Percentiles rank a stretch among this genome's conserved stretches.
phyloP scores from a whole-genome alignment of 2,113 vertebrate species.

The Mesoclemmys tuberculata region DNA sequence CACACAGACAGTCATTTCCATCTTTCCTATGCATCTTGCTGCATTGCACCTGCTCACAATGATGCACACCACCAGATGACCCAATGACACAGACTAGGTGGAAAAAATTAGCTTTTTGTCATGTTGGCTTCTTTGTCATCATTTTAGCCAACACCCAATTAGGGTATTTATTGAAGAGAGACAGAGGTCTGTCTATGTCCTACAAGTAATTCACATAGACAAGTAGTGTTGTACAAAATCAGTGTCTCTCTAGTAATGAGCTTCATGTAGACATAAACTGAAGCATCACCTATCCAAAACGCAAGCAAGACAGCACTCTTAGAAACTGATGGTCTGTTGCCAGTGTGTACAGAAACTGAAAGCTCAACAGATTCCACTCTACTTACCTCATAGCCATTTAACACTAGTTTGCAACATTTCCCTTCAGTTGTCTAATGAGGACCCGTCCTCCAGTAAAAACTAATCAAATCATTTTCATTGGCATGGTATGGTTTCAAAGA shows the following conservation, averaged over 20 bases:
- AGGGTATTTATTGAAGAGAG: accelerated
- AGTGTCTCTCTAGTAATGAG: background rate
- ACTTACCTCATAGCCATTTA: constrained; percentile 32
- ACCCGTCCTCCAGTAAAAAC: constrained; percentile 25
- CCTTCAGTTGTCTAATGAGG: constrained; percentile 40
- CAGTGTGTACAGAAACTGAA: background rate
- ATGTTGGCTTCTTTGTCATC: background rate
- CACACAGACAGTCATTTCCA: accelerated
- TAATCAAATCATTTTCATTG: constrained; percentile 40
- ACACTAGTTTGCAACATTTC: constrained; percentile 37
- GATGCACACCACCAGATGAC: background rate
- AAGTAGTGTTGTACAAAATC: background rate
- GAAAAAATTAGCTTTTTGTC: background rate
- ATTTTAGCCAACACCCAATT: accelerated
- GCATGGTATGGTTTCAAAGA: background rate
- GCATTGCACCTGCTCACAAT: background rate
- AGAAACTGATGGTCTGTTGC: background rate
- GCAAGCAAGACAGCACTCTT: background rate
- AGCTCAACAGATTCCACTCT: constrained; percentile 42
- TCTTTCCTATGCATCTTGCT: accelerated
- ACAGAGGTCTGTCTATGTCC: background rate
- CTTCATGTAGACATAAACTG: background rate
- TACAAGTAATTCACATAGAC: background rate
- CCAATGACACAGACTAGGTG: background rate
- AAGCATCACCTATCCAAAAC: background rate